A percentile compares a stretch with the other conserved stretches of the same genome.
Evolutionary conservation across 2,797 vertebrate genomes (phyloP).

Genomic region (Nasua narica): DNA sequence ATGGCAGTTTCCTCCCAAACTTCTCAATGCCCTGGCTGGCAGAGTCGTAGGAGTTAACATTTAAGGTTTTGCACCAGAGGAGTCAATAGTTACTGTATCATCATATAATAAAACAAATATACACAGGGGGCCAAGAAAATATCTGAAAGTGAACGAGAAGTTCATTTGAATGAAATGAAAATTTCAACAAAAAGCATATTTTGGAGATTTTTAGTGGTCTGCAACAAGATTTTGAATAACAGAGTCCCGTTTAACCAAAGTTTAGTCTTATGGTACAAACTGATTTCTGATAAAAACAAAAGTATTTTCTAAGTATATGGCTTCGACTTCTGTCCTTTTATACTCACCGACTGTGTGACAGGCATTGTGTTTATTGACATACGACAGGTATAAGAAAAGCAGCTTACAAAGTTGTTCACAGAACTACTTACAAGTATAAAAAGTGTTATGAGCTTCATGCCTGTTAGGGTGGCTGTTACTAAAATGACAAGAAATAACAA

Average conservation of each 20-base stretch:
- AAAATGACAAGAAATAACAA: background rate
- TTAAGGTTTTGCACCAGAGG: background rate
- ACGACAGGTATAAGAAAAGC: background rate
- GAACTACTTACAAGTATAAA: background rate
- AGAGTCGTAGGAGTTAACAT: background rate
- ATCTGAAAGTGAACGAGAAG: background rate
- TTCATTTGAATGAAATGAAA: background rate
- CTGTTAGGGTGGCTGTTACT: background rate
- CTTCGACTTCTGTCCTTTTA: background rate
- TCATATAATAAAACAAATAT: background rate
- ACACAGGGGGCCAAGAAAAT: background rate
- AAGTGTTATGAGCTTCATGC: background rate
- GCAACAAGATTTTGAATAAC: background rate
- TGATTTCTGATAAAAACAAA: background rate
- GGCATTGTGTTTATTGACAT: background rate
- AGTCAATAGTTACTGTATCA: background rate
- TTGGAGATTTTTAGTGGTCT: background rate
- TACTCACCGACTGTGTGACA: background rate
- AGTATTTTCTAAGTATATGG: background rate
- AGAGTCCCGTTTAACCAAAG: background rate
- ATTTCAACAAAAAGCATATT: background rate
- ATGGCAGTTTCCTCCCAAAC: background rate
- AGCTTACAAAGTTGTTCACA: background rate
- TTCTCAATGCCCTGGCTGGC: background rate
- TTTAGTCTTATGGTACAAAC: background rate